A percentile compares a stretch with the other conserved stretches of the same genome.
Evolutionary conservation across 2,888 invertebrate genomes (phyloP).

Genomic region (Cephus runcator): DNA sequence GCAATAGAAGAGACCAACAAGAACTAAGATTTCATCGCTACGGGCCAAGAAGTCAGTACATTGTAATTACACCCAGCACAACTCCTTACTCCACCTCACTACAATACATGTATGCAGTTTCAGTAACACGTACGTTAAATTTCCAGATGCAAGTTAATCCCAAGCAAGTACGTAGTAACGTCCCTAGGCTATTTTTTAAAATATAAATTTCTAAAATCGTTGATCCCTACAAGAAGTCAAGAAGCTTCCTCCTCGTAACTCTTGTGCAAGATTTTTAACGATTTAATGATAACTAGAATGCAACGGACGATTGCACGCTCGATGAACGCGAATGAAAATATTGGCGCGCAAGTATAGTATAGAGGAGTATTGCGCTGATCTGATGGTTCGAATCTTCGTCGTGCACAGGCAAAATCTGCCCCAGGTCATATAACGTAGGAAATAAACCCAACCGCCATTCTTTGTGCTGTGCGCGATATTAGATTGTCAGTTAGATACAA

Average conservation of each 20-base stretch:
- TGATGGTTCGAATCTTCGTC: constrained; percentile 13
- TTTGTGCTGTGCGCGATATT: constrained; percentile 31
- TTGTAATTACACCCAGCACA: constrained; percentile 33
- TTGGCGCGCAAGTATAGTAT: neutral
- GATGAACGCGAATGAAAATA: neutral
- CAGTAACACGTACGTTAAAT: constrained; percentile 29
- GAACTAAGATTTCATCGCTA: neutral
- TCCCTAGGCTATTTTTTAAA: neutral
- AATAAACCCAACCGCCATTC: neutral
- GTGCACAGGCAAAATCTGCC: constrained; percentile 9
- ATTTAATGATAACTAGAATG: neutral
- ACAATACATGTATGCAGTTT: constrained; percentile 24
- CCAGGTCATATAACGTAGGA: constrained; percentile 14
- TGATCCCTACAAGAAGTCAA: neutral
- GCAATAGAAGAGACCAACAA: neutral
- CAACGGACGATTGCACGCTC: neutral
- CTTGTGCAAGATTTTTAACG: neutral
- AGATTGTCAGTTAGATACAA: constrained; percentile 44
- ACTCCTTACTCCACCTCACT: constrained; percentile 30
- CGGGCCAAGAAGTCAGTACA: constrained; percentile 24
- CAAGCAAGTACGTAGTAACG: neutral
- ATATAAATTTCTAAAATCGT: neutral
- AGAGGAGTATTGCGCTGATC: neutral
- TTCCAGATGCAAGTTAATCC: neutral
- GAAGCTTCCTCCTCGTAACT: neutral